phyloP scores from a whole-genome alignment of 2,888 invertebrate species.

The Carcina quercana region DNA sequence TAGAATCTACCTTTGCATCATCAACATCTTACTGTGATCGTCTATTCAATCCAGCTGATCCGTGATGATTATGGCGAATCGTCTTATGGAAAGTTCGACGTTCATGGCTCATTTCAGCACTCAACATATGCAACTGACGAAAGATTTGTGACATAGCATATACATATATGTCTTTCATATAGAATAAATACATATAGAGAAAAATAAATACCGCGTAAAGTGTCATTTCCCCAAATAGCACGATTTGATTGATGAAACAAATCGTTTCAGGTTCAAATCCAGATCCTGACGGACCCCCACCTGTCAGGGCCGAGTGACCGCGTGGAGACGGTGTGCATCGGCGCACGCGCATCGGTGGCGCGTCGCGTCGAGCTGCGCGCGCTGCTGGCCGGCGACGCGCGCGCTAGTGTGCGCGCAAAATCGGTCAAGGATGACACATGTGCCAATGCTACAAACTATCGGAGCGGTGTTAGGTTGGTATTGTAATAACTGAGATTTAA shows the following conservation, averaged over 20 bases:
- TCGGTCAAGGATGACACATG: conserved; percentile 28
- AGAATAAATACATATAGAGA: background rate
- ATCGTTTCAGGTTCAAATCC: conserved; percentile 41
- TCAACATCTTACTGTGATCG: too few species aligned
- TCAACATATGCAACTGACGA: too few species aligned
- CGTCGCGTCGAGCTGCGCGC: conserved; percentile 32
- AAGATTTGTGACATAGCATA: too few species aligned
- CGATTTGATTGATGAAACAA: background rate
- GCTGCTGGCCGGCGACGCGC: conserved; percentile 22
- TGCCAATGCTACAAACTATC: conserved; percentile 24
- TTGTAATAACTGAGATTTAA: too few species aligned
- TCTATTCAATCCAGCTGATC: too few species aligned
- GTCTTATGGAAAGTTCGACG: too few species aligned
- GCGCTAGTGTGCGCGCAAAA: conserved; percentile 19
- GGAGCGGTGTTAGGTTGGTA: conserved; percentile 21
- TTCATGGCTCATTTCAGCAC: too few species aligned
- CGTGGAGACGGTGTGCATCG: conserved; percentile 34
- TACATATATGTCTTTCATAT: too few species aligned
- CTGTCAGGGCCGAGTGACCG: conserved; percentile 41
- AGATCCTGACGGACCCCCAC: conserved; percentile 72
- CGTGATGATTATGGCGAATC: too few species aligned
- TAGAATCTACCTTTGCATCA: background rate
- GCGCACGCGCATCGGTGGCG: conserved; percentile 34
- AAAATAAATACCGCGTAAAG: too few species aligned
- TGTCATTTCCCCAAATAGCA: too few species aligned